Conservation (phyloP, 2,888 invertebrate genomes). For the Sthenelais limicola region DNA sequence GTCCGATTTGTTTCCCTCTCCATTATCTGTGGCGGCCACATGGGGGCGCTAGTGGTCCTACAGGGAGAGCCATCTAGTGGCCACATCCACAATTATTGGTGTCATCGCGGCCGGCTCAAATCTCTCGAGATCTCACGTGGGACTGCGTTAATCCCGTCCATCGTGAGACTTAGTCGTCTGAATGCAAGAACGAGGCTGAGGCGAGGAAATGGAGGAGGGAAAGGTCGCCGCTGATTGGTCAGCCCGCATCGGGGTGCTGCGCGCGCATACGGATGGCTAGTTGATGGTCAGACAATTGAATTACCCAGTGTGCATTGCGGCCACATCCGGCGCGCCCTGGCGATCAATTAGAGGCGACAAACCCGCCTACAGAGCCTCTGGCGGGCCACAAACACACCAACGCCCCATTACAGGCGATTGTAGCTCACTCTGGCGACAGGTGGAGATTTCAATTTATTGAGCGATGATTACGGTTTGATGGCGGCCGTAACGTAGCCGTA, state of each 20-base stretch:
- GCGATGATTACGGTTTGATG: conserved; percentile 29
- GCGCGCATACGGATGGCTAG: conserved; percentile 41
- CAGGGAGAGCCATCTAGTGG: conserved; percentile 4
- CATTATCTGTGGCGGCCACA: conserved; percentile 28
- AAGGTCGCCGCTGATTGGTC: conserved; percentile 18
- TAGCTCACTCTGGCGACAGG: neutral
- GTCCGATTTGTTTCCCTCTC: conserved; percentile 31
- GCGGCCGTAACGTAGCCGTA: no score
- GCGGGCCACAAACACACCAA: conserved; percentile 29
- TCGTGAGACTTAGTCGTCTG: conserved; percentile 14
- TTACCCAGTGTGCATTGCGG: conserved; percentile 37
- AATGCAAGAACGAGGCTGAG: conserved; percentile 18
- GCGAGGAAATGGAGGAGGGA: conserved; percentile 16
- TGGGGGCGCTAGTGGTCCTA: conserved; percentile 21
- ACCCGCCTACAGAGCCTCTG: no score
- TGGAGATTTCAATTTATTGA: conserved; percentile 32
- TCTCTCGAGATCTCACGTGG: conserved; percentile 19
- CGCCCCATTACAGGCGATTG: conserved; percentile 10
- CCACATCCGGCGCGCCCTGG: conserved; percentile 37
- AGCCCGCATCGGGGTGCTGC: conserved; percentile 6
- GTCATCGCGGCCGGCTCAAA: conserved; percentile 27
- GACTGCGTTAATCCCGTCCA: conserved; percentile 20
- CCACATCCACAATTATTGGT: conserved; percentile 36
- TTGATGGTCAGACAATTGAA: conserved; percentile 42
- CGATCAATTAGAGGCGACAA: no score